A percentile compares a stretch with the other conserved stretches of the same genome.
Evolutionary conservation across 2,888 invertebrate species (phyloP).

Genomic region (Xanthorhoe designata): DNA sequence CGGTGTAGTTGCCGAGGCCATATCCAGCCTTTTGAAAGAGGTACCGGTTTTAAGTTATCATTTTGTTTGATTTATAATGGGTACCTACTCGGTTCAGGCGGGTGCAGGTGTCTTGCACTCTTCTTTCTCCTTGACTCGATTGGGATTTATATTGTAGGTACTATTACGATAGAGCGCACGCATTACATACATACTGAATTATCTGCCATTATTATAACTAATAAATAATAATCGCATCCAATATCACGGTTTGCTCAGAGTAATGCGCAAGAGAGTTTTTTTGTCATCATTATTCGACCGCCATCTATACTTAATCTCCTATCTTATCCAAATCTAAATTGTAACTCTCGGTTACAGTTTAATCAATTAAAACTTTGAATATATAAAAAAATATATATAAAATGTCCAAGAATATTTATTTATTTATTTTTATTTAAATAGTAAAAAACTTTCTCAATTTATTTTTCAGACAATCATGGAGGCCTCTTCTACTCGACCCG

Average conservation of each 20-base stretch:
- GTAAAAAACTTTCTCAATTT: slow-evolving; percentile 24
- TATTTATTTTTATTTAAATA: not conserved
- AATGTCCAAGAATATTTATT: too few species aligned
- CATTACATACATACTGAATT: not conserved
- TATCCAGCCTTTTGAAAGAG: slow-evolving; percentile 79
- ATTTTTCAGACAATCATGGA: slow-evolving; percentile 69
- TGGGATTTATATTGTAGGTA: slow-evolving; percentile 26
- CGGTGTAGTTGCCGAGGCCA: slow-evolving; percentile 79
- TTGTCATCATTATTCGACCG: not conserved
- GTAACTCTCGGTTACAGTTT: not conserved
- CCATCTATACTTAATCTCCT: too few species aligned
- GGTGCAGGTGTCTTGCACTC: slow-evolving; percentile 65
- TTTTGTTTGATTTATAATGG: slow-evolving; percentile 82
- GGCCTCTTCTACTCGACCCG: slow-evolving; percentile 42
- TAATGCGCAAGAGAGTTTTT: slow-evolving; percentile 8
- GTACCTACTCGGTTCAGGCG: slow-evolving; percentile 52
- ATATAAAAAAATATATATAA: too few species aligned
- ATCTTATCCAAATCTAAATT: not conserved
- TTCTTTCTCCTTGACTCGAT: slow-evolving; percentile 20
- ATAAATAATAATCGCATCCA: slow-evolving; percentile 8
- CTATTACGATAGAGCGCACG: slow-evolving; percentile 13
- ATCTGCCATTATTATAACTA: slow-evolving; percentile 24
- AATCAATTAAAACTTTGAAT: not conserved
- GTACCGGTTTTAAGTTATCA: slow-evolving; percentile 84
- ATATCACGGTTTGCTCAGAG: slow-evolving; percentile 8